Evolutionary conservation across 2,797 vertebrate genomes (phyloP).

Genomic region (Pipistrellus kuhlii): DNA sequence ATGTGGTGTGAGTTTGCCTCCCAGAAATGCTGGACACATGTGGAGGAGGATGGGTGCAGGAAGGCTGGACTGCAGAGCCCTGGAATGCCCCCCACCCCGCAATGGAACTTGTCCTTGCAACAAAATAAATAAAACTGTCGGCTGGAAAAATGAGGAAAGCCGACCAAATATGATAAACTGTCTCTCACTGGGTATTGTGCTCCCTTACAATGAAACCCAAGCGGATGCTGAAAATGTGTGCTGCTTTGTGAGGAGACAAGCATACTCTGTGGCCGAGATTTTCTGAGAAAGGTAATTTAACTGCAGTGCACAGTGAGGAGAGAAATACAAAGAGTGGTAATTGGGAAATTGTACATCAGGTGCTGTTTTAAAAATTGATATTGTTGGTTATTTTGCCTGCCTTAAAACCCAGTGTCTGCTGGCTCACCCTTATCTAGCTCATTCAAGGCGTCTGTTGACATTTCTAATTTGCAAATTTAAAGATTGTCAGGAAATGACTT

Average conservation of each 20-base stretch:
- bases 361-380: constrained; percentile 60
- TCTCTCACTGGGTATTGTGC: constrained; percentile 45
- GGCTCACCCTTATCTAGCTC: constrained; percentile 45
- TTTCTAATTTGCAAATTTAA: constrained; percentile 72
- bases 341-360: constrained; percentile 63
- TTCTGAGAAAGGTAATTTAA: constrained; percentile 63
- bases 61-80: not conserved
- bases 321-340: constrained; percentile 35
- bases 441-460: constrained; percentile 54
- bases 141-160: constrained; percentile 58
- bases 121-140: constrained; percentile 66
- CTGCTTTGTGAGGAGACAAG: not conserved
- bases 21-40: not conserved
- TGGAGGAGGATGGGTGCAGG: not conserved
- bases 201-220: constrained; percentile 48
- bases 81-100: not conserved
- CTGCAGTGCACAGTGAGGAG: not conserved
- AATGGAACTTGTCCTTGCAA: constrained; percentile 41
- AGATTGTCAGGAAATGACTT: not conserved
- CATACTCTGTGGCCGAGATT: constrained; percentile 12
- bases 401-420: constrained; percentile 58
- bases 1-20: not conserved
- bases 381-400: constrained; percentile 64
- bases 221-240: constrained; percentile 57
- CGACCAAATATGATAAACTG: constrained; percentile 55